Base-by-base conservation (phyloP, 2,797 vertebrate species). In the Capromys pilorides region DNA sequence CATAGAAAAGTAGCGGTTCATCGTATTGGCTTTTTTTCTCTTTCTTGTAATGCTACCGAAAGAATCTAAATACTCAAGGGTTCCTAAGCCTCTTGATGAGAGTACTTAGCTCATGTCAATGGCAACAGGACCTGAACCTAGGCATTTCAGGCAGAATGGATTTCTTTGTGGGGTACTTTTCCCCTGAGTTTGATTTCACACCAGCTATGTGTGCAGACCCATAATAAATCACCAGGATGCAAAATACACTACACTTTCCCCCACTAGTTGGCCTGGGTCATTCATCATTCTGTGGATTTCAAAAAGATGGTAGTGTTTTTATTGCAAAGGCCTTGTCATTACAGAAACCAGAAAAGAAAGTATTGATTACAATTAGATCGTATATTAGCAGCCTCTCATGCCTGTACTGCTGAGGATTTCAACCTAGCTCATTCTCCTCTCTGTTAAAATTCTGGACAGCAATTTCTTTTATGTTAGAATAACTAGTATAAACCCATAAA, bases 271-370 rank as follows among this genome's bases (percentile, higher is more conserved):
- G 90, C 95, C 94, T 79, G 62, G 94, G 93, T 96, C 97, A 93
- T 98, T 97, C 97, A 97, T 97, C 18, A 92, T 97, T 96, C 96
- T 95, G 95, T 86, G 77, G 97, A 97, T 98, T 98, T 97, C 97
- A 98, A 97, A 98, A 97, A 93, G 96, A 97, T 97, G 97, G 97
- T 98, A 97, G 97, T 98, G 97, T 98, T 98, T 98, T 98, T 97
- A 98, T 97, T 97, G 96, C 98, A 97, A 96, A 96, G 90, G 93
- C 97, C 96, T 97, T 95, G 97, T 97, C 97, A 96, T 97, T 97
- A 97, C 88, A 97, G 96, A 97, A 97, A 97, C 94, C 94, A 98
- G 96, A 97, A 97, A 97, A 97, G 96, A 95, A 96, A 96, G 95
- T 96, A 96, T 97, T 97, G 97, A 97, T 97, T 93, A 97, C 96